Evolutionary conservation across 2,113 vertebrate species (phyloP), one percentile per base, ranked within the genome.

Genomic region (Callaeas wilsoni): DNA sequence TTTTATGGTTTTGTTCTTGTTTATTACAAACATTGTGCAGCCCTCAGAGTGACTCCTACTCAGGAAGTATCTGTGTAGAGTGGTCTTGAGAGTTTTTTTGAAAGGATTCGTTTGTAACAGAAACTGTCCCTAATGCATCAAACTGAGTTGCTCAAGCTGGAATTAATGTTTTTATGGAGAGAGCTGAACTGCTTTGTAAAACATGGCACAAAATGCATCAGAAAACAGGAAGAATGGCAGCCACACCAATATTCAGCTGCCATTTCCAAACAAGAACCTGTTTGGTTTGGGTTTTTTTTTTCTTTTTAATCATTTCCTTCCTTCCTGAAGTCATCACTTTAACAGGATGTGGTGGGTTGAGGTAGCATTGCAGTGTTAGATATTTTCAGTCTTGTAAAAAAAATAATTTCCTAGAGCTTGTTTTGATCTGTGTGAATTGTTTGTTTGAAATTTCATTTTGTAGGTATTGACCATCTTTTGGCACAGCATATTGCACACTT

Each of bases 401-500:
- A 32, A 50, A n/a, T 19, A 1, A 3, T 77, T 87, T 82, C 32
- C 25, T 77, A 55, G 52, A 73, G 44, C 52, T 27, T 37, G 12
- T 59, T 91, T 84, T 35, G 19, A 35, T 53, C 29, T 74, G 7
- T 74, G 37, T 89, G 29, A 96, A 80, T 55, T 84, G 46, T 41
- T 94, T 55, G 84, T 96, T 79, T 94, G 82, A 84, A 90, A 90
- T 96, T 78, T 97, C 84, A 94, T 96, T 94, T 95, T 92, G 42
- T 92, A 99, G 99, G 99, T 76, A 99, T 99, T 44, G 99, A 99
- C 92, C 99, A 98, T 94, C 98, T 99, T 83, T 98, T 99, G 98
- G 99, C 99, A 41, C 99, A 99, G 89, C 99, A 99, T 90, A 99
- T 99, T 74, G 99, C 99, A 25, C 99, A 99, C 94, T 99, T 99